phyloP scores from a whole-genome alignment of 2,797 vertebrate genomes.

The Propithecus deckenii region DNA sequence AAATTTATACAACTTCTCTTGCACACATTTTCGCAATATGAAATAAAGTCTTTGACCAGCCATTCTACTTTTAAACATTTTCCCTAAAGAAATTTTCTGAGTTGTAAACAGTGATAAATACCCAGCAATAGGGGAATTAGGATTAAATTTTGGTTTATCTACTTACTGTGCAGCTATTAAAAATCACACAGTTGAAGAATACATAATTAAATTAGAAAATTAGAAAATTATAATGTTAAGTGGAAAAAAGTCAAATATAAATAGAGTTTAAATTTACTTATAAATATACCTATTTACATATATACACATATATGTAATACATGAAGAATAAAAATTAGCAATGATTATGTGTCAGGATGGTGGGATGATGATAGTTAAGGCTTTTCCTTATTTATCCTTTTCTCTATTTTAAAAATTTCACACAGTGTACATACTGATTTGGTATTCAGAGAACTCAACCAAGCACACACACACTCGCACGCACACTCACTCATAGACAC shows the following conservation, averaged over 20 bases:
- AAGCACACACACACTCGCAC: neutral
- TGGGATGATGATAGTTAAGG: neutral
- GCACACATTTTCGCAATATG: neutral
- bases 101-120: constrained; percentile 37
- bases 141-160: constrained; percentile 14
- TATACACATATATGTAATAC: neutral
- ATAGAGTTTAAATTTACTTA: neutral
- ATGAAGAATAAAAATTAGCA: constrained; percentile 28
- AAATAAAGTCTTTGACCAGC: neutral
- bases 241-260: neutral
- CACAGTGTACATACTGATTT: neutral
- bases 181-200: constrained; percentile 12
- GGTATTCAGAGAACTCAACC: neutral
- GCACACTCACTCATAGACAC: accelerated
- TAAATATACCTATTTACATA: neutral
- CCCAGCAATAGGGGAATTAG: neutral
- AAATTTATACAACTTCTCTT: constrained; percentile 42
- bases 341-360: neutral
- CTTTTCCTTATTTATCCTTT: constrained; percentile 5
- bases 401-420: neutral
- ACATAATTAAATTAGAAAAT: constrained; percentile 28
- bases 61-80: constrained; percentile 10
- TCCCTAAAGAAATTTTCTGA: constrained; percentile 44
- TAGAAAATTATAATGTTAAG: neutral
- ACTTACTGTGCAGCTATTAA: constrained; percentile 5